Base-by-base conservation (phyloP, 1,140 invertebrate genomes). In the Chironomus striatipennis region DNA sequence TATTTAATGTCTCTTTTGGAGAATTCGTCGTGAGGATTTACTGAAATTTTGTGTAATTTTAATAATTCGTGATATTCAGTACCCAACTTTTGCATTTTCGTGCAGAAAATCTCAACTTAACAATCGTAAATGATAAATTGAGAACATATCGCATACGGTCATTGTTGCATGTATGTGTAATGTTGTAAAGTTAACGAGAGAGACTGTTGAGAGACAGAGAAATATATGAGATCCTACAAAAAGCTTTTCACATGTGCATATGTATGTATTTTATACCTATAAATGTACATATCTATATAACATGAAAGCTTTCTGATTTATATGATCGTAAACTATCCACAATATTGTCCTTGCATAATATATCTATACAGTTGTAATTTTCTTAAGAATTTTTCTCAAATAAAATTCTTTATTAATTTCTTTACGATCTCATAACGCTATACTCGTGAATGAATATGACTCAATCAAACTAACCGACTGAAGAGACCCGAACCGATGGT, bases 271-370 rank as follows among this genome's bases (percentile, higher is more conserved):
- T 57, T 10, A n/a, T 57, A 57, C 12, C 12, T 57, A 57, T n/a
- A 57, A 47, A 2, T 34, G 24, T 34, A 34, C 24, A 34, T 34
- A 34, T 34, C 24, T 34, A 34, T 34, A 34, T 34, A 34, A 34
- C 24, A 34, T 34, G 24, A 34, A 34, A 34, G 24, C 24, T 34
- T 34, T 34, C 24, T 34, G 24, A 34, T 34, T 57, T 12, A 57
- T 57, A n/a, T 15, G 47, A 57, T 57, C 12, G 47, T 57, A 57
- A n/a, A 57, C 12, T n/a, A 57, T 57, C n/a, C 47, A 57, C 12
- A 15, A n/a, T 57, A 57, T 15, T 57, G 47, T 57, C 47, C 47
- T 57, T 57, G 47, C 47, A 57, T 57, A 57, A 57, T 57, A 57
- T 57, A 57, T 47, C 9, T 2, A 47, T 57, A n/a, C 12, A 57